phyloP scores from a whole-genome alignment of 2,113 vertebrate species.

The Pelusios castaneus region DNA sequence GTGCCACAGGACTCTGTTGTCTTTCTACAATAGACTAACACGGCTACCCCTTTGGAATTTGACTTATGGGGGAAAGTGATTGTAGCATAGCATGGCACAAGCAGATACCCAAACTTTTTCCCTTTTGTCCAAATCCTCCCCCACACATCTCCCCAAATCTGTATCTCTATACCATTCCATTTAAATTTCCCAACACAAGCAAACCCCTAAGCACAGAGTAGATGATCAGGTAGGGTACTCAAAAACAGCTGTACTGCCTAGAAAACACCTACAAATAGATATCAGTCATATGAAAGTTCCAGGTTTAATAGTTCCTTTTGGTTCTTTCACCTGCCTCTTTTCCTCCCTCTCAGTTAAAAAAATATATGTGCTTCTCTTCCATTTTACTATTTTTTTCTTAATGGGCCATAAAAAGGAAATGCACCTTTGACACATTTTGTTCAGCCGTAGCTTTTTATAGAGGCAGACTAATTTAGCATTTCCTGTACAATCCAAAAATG shows the following conservation, averaged over 20 bases:
- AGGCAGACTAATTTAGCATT: slow-evolving; percentile 22
- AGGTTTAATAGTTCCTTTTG: slow-evolving; percentile 16
- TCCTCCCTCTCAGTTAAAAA: background rate
- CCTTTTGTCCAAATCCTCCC: background rate
- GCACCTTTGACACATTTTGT: slow-evolving; percentile 27
- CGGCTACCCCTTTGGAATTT: too few relatives aligned
- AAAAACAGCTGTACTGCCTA: slow-evolving; percentile 10
- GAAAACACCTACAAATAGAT: background rate
- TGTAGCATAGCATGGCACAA: background rate
- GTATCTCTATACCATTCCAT: background rate
- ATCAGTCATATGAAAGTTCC: slow-evolving; percentile 49
- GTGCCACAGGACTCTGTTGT: too few relatives aligned
- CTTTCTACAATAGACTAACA: too few relatives aligned
- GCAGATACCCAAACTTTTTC: background rate
- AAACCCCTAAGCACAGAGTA: background rate
- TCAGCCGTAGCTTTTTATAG: slow-evolving; percentile 48
- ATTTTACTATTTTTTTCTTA: slow-evolving; percentile 37
- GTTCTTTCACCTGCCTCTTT: slow-evolving; percentile 17
- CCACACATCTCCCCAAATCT: background rate
- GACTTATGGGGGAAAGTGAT: too few relatives aligned
- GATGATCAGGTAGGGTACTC: background rate
- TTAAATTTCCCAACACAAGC: background rate
- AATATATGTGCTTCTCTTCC: background rate
- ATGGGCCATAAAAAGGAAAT: slow-evolving; percentile 19
- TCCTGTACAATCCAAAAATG: slow-evolving; percentile 29